A percentile compares a stretch with the other conserved stretches of the same genome.
These are phyloP conservation scores for Drosophila neocordata DNA, from an alignment of 1,140 invertebrate species.

Conservation along the genomic window DNA sequence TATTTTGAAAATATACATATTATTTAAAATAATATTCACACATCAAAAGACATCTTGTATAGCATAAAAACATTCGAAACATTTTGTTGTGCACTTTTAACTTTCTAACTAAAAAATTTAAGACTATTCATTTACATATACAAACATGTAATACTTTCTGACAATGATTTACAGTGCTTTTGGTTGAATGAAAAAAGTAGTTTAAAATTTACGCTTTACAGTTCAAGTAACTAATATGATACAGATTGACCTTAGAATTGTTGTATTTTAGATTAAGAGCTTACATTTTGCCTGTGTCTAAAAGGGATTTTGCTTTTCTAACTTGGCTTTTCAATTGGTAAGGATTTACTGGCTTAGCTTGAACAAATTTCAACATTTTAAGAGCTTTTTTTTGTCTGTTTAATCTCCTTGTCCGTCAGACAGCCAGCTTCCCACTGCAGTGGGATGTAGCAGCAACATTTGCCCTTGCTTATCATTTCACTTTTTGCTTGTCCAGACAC, in stretches of 20 bases:
- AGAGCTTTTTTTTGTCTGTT: neutral
- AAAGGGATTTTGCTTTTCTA: conserved; percentile 8
- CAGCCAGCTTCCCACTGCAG: neutral
- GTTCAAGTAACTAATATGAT: neutral
- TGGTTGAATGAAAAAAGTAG: too few relatives aligned
- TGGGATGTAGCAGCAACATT: neutral
- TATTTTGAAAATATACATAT: too few relatives aligned
- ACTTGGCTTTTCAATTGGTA: conserved; percentile 3
- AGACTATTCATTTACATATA: too few relatives aligned
- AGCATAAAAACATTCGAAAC: too few relatives aligned
- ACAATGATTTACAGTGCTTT: too few relatives aligned
- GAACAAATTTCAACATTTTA: neutral
- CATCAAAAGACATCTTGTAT: too few relatives aligned
- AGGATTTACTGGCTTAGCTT: neutral
- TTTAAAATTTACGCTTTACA: too few relatives aligned
- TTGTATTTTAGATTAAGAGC: neutral
- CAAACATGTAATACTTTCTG: too few relatives aligned
- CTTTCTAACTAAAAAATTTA: too few relatives aligned
- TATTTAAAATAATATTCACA: too few relatives aligned
- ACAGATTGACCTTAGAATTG: neutral
- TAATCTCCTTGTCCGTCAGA: conserved; percentile 1
- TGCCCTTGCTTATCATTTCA: conserved; percentile 20
- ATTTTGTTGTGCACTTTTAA: too few relatives aligned
- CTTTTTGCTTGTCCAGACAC: conserved; percentile 13
- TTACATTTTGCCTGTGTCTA: neutral